These are phyloP conservation scores for Pegoplata infirma DNA, from an alignment of 2,888 invertebrate genomes.

Conservation along the genomic window DNA sequence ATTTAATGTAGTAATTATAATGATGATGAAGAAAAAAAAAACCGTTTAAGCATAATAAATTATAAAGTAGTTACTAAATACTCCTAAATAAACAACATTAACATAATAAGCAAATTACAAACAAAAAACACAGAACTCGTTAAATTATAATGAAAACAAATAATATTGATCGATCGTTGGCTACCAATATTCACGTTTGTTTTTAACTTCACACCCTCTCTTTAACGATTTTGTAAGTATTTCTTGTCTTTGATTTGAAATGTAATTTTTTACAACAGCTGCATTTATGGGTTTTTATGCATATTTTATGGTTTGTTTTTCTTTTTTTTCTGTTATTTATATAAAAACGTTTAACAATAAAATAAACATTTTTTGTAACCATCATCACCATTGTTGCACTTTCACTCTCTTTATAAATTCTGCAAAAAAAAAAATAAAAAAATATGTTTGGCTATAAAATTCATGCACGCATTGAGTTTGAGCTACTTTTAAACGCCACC, in stretches of 20 bases:
- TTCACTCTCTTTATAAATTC: conserved; percentile 57
- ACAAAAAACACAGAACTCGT: conserved; percentile 17
- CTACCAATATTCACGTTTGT: conserved; percentile 19
- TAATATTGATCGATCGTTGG: background rate
- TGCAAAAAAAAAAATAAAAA: too few relatives aligned
- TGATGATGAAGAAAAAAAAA: too few relatives aligned
- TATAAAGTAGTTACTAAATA: conserved; percentile 22
- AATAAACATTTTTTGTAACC: conserved; percentile 22
- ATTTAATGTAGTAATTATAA: conserved; percentile 38
- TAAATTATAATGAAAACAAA: background rate
- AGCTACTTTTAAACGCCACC: conserved; percentile 58
- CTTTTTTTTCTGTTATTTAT: too few relatives aligned
- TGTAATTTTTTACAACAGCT: conserved; percentile 6
- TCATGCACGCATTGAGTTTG: conserved; percentile 51
- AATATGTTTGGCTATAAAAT: conserved; percentile 22
- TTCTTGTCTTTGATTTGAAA: conserved; percentile 9
- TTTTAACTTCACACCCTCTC: background rate
- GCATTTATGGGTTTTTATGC: conserved; percentile 22
- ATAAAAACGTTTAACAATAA: conserved; percentile 15
- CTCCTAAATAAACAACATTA: background rate
- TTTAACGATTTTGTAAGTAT: too few relatives aligned
- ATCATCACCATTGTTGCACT: conserved; percentile 40
- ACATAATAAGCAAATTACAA: conserved; percentile 14
- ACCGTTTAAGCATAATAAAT: conserved; percentile 42
- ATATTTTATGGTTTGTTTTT: background rate